Evolutionary conservation across 2,888 invertebrate species (phyloP), one percentile per base, ranked within the genome.

Genomic region (Hemistola chrysoprasaria): DNA sequence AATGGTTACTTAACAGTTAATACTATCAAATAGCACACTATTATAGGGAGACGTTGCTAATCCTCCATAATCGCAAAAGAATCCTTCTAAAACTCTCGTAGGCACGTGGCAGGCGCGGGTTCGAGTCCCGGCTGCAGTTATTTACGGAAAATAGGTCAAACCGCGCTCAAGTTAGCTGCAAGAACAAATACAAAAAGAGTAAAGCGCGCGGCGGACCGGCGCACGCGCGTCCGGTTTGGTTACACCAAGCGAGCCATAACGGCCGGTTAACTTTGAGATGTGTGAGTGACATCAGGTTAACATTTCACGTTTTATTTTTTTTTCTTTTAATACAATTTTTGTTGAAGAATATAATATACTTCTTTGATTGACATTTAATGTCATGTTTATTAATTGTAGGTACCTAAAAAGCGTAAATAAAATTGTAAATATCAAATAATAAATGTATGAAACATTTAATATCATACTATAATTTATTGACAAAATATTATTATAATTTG

Each of bases 131-230:
- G 83, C 79, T 70, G 77, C 65, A 65, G 75, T 85, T 87, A 87
- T 87, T 87, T 82, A 74, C 73, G 73, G 82, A 78, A 87, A 85
- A 80, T 88, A 59, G 87, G 87, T 85, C 87, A 88, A 74, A 64
- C 72, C 77, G 78, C 64, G 77, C 83, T 83, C 84, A 83, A 86
- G 60, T 87, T 87, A 85, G 86, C 71, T 77, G 84, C 82, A 85
- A 83, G 78, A 86, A 85, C 81, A 72, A 86, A 85, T 82, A 85
- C 87, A 88, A 88, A 88, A 88, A 88, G 85, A 88, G 85, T 84
- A 84, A 84, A 85, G 67, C 78, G 70, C 63, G 57, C 56, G 55
- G 55, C 9, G 61, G 61, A 59, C 57, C 65, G 59, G 58, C 47
- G 41, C 23, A 7, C 47, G 46, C 53, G 52, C 49, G 29, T 38